These are phyloP conservation scores for Dynastes maya DNA, from an alignment of 2,888 invertebrate genomes.

Conservation along the genomic window DNA sequence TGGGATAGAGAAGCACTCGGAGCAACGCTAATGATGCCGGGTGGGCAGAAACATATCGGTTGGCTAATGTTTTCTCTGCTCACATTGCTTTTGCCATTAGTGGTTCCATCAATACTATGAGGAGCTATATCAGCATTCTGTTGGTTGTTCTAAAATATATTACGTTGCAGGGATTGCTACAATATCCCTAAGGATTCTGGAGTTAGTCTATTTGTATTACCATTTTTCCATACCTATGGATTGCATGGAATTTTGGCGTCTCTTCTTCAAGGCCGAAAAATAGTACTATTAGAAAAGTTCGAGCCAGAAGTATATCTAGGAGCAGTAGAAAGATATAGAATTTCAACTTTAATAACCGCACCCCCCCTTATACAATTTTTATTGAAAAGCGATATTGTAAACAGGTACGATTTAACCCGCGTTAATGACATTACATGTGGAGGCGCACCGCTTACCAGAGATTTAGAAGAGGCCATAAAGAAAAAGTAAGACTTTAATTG, in stretches of 20 bases:
- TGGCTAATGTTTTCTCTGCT: too few relatives aligned
- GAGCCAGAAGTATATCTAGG: slow-evolving; percentile 38
- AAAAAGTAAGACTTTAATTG: slow-evolving; percentile 32
- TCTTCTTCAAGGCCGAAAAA: slow-evolving; percentile 2
- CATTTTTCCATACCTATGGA: slow-evolving; percentile 43
- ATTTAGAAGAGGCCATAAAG: slow-evolving; percentile 20
- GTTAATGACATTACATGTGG: slow-evolving; percentile 81
- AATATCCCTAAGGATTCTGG: background rate
- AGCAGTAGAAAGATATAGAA: slow-evolving; percentile 42
- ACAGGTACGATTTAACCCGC: slow-evolving; percentile 82
- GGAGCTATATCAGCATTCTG: too few relatives aligned
- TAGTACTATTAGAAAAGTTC: slow-evolving; percentile 39
- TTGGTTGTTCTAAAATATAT: background rate
- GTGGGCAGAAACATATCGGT: too few relatives aligned
- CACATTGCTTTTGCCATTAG: too few relatives aligned
- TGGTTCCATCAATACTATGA: too few relatives aligned
- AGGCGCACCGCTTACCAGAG: slow-evolving; percentile 83
- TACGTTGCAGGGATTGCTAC: slow-evolving; percentile 12
- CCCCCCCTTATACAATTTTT: slow-evolving; percentile 88
- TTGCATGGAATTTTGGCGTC: slow-evolving; percentile 22
- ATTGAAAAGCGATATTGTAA: slow-evolving; percentile 84
- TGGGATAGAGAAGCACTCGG: too few relatives aligned
- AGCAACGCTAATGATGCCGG: too few relatives aligned
- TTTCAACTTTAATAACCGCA: slow-evolving; percentile 75
- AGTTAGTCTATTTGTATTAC: slow-evolving; percentile 17